Conservation (phyloP, 2,797 vertebrate genomes). For the Nannoperca australis region DNA sequence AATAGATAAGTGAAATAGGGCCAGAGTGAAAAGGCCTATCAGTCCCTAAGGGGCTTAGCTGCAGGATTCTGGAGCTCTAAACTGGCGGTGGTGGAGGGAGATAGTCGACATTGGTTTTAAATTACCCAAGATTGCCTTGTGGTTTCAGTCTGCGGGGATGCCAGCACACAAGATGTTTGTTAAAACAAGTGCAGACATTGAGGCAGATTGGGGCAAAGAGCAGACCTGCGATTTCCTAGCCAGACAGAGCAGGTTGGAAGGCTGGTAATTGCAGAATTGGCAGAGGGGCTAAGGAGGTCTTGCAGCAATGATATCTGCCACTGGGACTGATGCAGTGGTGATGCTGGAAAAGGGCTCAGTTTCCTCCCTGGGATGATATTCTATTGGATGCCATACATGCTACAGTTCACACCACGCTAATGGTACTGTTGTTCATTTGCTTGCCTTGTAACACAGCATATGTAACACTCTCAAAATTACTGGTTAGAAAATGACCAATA, state of each 20-base stretch:
- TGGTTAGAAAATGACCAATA: slow-evolving; percentile 35
- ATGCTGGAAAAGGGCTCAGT: slow-evolving; percentile 49
- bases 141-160: slow-evolving; percentile 83
- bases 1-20: slow-evolving; percentile 89
- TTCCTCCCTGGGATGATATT: slow-evolving; percentile 45
- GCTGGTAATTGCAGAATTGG: slow-evolving; percentile 85
- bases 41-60: slow-evolving; percentile 85
- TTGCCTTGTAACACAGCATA: slow-evolving; percentile 24
- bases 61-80: slow-evolving; percentile 85
- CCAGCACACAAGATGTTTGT: slow-evolving; percentile 85
- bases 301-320: slow-evolving; percentile 76
- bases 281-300: slow-evolving; percentile 79
- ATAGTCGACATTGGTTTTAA: slow-evolving; percentile 86
- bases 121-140: slow-evolving; percentile 90
- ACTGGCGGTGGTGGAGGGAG: slow-evolving; percentile 80
- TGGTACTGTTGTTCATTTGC: slow-evolving; percentile 11
- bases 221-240: slow-evolving; percentile 81
- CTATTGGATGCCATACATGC: slow-evolving; percentile 28
- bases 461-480: slow-evolving; percentile 24
- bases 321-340: slow-evolving; percentile 59
- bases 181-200: slow-evolving; percentile 86
- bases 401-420: slow-evolving; percentile 18
- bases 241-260: slow-evolving; percentile 78
- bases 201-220: slow-evolving; percentile 84
- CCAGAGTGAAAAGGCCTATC: slow-evolving; percentile 87